Evolutionary conservation across 2,113 vertebrate species (phyloP).

Genomic region (Leptosomus discolor): DNA sequence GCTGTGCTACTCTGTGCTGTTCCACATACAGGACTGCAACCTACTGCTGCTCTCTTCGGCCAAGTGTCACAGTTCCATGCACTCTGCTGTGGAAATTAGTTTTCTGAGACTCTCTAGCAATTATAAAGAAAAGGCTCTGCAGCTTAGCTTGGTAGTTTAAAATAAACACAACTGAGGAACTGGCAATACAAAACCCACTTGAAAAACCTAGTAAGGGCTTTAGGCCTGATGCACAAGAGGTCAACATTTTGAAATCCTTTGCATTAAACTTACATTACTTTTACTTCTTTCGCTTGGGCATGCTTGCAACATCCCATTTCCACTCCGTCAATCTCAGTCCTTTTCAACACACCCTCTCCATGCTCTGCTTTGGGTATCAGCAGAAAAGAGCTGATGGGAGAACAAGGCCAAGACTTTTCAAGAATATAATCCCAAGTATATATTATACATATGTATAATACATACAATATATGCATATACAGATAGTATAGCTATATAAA

Average conservation of each 20-base stretch:
- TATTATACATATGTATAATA: background rate
- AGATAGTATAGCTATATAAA: background rate
- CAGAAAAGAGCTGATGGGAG: background rate
- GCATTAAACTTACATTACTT: background rate
- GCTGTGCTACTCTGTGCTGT: background rate
- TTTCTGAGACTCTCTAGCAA: background rate
- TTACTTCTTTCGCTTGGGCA: background rate
- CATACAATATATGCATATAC: background rate
- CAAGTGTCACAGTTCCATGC: background rate
- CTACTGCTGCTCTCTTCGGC: background rate
- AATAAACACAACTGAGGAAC: background rate
- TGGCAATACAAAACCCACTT: background rate
- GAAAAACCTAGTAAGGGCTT: background rate
- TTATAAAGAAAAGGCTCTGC: background rate
- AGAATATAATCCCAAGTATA: background rate
- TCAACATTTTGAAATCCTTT: background rate
- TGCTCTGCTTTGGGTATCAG: background rate
- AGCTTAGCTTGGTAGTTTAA: background rate
- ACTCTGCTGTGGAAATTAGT: background rate
- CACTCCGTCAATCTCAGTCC: background rate
- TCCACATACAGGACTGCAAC: background rate
- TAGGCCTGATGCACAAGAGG: background rate
- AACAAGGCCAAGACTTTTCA: background rate
- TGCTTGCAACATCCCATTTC: background rate
- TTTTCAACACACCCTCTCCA: background rate